These are phyloP conservation scores for Antennarius maculatus DNA, from an alignment of 2,797 vertebrate species.

Conservation along the genomic window DNA sequence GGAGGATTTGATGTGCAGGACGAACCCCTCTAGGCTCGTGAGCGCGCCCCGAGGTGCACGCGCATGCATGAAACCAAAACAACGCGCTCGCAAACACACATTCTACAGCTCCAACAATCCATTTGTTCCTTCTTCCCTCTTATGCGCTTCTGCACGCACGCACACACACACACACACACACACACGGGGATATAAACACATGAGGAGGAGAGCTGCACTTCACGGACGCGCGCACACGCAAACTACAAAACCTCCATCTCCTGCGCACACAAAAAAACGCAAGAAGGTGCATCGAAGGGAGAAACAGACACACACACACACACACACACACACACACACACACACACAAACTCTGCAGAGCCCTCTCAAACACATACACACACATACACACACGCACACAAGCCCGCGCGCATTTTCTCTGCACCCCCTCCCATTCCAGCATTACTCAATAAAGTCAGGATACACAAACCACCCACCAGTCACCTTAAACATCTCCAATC, in stretches of 20 bases:
- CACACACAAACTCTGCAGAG: constrained; percentile 54
- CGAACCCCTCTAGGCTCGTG: constrained; percentile 25
- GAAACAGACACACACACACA: constrained; percentile 30
- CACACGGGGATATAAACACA: too few relatives aligned
- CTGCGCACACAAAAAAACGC: constrained; percentile 16
- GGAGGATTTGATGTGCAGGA: constrained; percentile 36
- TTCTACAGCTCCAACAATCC: constrained; percentile 20
- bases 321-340: background rate
- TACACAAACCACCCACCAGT: constrained; percentile 66
- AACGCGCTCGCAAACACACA: constrained; percentile 18
- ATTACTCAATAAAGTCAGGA: constrained; percentile 71
- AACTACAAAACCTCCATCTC: constrained; percentile 16
- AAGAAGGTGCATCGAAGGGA: constrained; percentile 23
- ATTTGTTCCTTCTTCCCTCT: background rate
- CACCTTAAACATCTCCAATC: constrained; percentile 43
- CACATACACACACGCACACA: background rate
- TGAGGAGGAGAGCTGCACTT: too few relatives aligned
- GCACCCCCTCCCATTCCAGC: constrained; percentile 56
- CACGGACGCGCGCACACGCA: background rate
- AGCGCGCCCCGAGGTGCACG: background rate
- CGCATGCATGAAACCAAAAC: background rate
- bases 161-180: background rate
- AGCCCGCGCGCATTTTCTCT: constrained; percentile 8
- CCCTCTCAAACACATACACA: background rate
- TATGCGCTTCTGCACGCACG: background rate